phyloP scores from a whole-genome alignment of 2,113 vertebrate genomes.

The Castor canadensis region DNA sequence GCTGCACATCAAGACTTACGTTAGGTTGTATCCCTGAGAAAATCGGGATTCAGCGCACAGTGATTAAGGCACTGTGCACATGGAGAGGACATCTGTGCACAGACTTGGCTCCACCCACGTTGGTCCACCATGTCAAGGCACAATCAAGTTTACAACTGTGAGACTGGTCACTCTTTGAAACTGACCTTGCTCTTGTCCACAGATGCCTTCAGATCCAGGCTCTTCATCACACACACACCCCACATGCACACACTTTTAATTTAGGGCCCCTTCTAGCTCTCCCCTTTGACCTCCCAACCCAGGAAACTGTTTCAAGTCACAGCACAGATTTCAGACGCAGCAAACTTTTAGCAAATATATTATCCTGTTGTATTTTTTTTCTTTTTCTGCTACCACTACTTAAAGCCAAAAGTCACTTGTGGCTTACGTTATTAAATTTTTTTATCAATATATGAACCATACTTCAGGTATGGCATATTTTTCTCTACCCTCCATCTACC shows the following conservation, averaged over 20 bases:
- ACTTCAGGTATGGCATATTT: background rate
- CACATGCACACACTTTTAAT: too few relatives aligned
- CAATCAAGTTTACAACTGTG: background rate
- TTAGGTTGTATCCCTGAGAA: background rate
- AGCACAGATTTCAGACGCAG: too few relatives aligned
- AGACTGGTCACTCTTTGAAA: background rate
- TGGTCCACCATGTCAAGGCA: too few relatives aligned
- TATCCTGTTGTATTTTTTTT: background rate
- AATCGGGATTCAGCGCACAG: background rate
- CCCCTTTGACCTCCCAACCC: background rate
- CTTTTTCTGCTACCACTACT: background rate
- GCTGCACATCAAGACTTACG: background rate
- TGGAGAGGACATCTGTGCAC: accelerated
- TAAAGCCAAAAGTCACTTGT: background rate
- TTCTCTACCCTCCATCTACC: background rate
- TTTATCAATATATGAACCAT: background rate
- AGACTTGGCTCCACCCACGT: accelerated
- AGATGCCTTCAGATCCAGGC: background rate
- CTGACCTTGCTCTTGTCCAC: too few relatives aligned
- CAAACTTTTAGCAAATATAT: background rate
- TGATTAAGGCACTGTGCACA: background rate
- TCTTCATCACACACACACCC: too few relatives aligned
- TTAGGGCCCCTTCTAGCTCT: background rate
- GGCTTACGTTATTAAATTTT: background rate
- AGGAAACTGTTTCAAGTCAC: background rate